A percentile compares a stretch with the other conserved stretches of the same genome.
phyloP scores from a whole-genome alignment of 2,113 vertebrate species.

The Ptyas mucosa region DNA sequence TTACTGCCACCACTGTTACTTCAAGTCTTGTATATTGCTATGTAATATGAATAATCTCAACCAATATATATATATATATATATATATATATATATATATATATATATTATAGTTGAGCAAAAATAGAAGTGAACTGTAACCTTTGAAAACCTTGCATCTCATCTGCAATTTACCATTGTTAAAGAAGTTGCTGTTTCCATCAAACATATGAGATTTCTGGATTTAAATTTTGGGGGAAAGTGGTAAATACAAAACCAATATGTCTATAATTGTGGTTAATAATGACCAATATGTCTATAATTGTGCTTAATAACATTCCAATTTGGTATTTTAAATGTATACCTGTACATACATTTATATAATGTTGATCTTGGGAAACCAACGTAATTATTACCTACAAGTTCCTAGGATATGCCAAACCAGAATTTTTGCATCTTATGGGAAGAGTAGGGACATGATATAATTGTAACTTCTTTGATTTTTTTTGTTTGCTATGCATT shows the following conservation, averaged over 20 bases:
- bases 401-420: background rate
- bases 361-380: background rate
- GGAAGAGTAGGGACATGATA: background rate
- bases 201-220: background rate
- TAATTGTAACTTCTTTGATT: background rate
- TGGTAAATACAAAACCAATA: background rate
- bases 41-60: background rate
- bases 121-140: background rate
- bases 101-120: background rate
- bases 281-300: background rate
- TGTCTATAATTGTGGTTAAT: background rate
- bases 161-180: background rate
- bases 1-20: background rate
- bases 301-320: background rate
- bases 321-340: background rate
- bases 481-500: background rate
- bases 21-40: background rate
- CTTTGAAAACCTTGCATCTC: background rate
- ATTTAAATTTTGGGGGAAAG: background rate
- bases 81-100: no score
- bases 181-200: background rate
- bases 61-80: no score
- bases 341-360: background rate
- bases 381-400: background rate
- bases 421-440: background rate